A percentile compares a stretch with the other conserved stretches of the same genome.
Evolutionary conservation across 1,140 invertebrate genomes (phyloP).

Genomic region (Chelonus insularis): DNA sequence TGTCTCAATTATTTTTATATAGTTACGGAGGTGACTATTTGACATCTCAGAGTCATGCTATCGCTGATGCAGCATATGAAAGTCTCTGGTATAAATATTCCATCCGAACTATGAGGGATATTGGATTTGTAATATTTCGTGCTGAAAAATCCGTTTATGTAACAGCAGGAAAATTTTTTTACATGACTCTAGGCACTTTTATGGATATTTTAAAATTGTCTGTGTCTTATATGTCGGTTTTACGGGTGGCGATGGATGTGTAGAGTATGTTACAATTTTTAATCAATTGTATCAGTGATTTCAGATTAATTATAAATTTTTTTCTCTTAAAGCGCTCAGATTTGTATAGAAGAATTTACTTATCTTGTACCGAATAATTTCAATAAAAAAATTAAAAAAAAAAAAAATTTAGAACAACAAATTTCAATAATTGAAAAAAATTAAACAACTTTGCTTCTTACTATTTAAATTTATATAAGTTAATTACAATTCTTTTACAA

Average conservation of each 20-base stretch:
- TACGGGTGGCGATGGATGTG: constrained; percentile 29
- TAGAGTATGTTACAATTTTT: neutral
- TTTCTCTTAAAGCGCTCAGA: no score
- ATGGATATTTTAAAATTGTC: constrained; percentile 33
- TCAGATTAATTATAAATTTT: no score
- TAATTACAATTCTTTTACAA: no score
- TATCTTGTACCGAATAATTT: no score
- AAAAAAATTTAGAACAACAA: no score
- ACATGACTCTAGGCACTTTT: constrained; percentile 30
- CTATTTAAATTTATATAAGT: no score
- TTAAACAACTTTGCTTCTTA: no score
- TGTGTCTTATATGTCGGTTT: constrained; percentile 30
- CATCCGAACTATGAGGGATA: constrained; percentile 15
- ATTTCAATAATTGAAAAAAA: no score
- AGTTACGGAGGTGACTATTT: constrained; percentile 33
- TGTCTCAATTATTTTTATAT: constrained; percentile 34
- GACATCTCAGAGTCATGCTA: constrained; percentile 24
- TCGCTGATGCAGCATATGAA: constrained; percentile 25
- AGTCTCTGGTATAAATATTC: constrained; percentile 28
- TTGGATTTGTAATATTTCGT: constrained; percentile 29
- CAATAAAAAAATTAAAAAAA: no score
- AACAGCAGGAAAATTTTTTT: constrained; percentile 32
- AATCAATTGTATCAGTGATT: no score
- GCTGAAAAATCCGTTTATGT: constrained; percentile 29
- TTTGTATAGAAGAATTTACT: no score